Base-by-base conservation (phyloP, 2,113 vertebrate species). In the Puntigrus tetrazona region DNA sequence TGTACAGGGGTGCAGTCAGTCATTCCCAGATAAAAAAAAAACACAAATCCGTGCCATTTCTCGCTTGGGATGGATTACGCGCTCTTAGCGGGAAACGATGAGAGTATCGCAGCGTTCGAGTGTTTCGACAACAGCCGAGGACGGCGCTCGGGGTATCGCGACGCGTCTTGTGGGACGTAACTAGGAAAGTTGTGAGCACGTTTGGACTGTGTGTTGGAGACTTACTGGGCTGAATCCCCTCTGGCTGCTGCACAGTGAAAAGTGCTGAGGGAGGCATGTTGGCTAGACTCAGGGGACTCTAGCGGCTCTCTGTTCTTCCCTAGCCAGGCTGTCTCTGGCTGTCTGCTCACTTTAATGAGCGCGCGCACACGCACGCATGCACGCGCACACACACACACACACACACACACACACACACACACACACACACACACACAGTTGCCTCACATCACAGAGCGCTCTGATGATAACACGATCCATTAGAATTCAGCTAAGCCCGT, bases 1-100 rank as follows among this genome's bases (percentile, higher is more conserved):
- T 65, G 52, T 29, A 57, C 57, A 27, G 27, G 20, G 57, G 79
- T 36, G 87, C 92, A 88, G 88, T 89, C 89, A 25, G 20, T 90
- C 90, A 89, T 78, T 80, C 85, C 87, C 81, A 92, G 91, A 93
- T 91, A 91, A 92, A 92, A 88, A 89, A 91, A 92, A 92, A 88
- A 89, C 81, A 18, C 5, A 10, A 67, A 67, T 47, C 43, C 41
- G 5, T 20, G 31, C 25, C 50, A 22, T 31, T 63, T 25, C 36
- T 52, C 78, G 6, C 59, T 34, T 36, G 78, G 78, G 78, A 80
- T 22, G 63, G 63, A 69, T 69, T 65, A 81, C 52, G 31, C 10
- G 11, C 27, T 81, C 63, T 36, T 50, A 43, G 3, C 20, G 5
- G 77, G 5, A 63, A 27, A 81, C 52, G 38, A 65, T 45, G 61